phyloP scores from a whole-genome alignment of 2,888 invertebrate species.

The Zygothrica quintamaculata region DNA sequence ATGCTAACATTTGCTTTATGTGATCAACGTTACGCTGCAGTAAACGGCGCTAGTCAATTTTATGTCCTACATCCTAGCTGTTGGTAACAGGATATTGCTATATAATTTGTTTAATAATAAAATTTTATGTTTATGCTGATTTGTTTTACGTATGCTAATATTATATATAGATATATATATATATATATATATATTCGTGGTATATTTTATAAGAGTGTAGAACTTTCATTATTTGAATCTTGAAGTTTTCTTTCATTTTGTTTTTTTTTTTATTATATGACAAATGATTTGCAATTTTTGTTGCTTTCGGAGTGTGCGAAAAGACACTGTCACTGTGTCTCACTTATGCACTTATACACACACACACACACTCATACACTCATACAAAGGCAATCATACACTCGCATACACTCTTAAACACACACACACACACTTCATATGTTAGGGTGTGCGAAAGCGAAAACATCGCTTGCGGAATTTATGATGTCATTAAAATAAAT shows the following conservation, averaged over 20 bases:
- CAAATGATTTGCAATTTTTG: constrained; percentile 58
- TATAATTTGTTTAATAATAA: too few species aligned
- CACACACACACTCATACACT: constrained; percentile 11
- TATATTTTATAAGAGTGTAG: background rate
- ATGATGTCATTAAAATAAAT: constrained; percentile 81
- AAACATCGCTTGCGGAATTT: constrained; percentile 61
- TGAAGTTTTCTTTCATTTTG: constrained; percentile 19
- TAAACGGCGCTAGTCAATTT: too few species aligned
- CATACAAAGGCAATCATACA: background rate
- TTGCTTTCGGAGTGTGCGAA: constrained; percentile 23
- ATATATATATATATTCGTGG: background rate
- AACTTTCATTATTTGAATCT: background rate
- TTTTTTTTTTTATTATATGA: constrained; percentile 54
- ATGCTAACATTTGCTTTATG: background rate
- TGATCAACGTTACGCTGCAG: too few species aligned
- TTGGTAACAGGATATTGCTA: too few species aligned
- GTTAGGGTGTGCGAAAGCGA: constrained; percentile 30
- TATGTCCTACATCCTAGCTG: too few species aligned
- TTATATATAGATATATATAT: too few species aligned
- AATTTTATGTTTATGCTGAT: too few species aligned
- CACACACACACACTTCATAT: constrained; percentile 10
- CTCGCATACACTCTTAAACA: background rate
- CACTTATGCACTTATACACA: constrained; percentile 35
- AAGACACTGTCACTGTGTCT: constrained; percentile 45
- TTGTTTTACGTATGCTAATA: too few species aligned